These are phyloP conservation scores for Pempheris klunzingeri DNA, from an alignment of 2,797 vertebrate species.

Conservation along the genomic window DNA sequence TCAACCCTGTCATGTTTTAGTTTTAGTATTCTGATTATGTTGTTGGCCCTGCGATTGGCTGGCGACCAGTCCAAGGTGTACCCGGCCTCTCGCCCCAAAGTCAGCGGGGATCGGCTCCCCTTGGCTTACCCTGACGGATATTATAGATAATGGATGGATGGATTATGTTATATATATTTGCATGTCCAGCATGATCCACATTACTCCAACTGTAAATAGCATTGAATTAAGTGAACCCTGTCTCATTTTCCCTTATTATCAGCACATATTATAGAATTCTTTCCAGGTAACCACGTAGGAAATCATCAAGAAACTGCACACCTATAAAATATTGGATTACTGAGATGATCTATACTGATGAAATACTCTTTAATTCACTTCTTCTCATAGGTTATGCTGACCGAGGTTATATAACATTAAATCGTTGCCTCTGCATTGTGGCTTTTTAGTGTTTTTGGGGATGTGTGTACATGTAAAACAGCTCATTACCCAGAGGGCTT, in stretches of 20 bases:
- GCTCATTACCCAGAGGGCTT: conserved; percentile 67
- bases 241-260: background rate
- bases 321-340: background rate
- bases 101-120: too few species aligned
- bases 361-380: background rate
- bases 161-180: too few species aligned
- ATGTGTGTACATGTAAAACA: conserved; percentile 52
- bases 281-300: background rate
- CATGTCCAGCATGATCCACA: too few species aligned
- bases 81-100: too few species aligned
- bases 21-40: background rate
- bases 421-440: conserved; percentile 15
- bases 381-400: background rate
- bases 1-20: background rate
- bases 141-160: too few species aligned
- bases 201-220: too few species aligned
- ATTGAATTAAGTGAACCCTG: too few species aligned
- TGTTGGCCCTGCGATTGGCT: too few species aligned
- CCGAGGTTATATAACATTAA: conserved; percentile 9
- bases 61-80: too few species aligned
- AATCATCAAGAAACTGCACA: background rate
- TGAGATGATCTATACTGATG: background rate
- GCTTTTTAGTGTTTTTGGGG: conserved; percentile 28
- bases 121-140: too few species aligned
- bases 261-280: background rate